phyloP scores from a whole-genome alignment of 2,113 vertebrate genomes.

The Garra rufa region DNA sequence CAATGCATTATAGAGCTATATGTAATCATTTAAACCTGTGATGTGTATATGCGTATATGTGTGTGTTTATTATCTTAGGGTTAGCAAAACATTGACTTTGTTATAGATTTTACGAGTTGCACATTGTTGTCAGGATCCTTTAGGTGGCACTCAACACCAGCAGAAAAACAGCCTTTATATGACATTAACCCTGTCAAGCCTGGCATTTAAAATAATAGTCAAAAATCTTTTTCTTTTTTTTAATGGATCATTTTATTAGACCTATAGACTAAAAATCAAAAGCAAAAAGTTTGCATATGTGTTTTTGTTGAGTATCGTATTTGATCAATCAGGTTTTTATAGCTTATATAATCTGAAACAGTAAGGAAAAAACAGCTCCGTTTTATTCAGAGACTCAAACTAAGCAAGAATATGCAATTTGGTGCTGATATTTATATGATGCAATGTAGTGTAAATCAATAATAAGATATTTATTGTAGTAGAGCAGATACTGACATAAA shows the following conservation, averaged over 20 bases:
- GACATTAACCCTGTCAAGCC: not conserved
- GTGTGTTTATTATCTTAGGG: not conserved
- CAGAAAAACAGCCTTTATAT: not conserved
- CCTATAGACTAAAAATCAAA: not conserved
- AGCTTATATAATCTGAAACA: not conserved
- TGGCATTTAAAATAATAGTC: not conserved
- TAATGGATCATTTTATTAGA: not conserved
- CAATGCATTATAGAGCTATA: not conserved
- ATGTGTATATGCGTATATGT: too few relatives aligned
- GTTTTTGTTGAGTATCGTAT: not conserved
- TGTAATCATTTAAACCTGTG: not conserved
- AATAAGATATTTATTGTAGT: not conserved
- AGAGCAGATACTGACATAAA: not conserved
- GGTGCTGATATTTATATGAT: not conserved
- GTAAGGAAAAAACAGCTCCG: not conserved
- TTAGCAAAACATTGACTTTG: not conserved
- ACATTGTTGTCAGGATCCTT: not conserved
- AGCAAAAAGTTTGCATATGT: not conserved
- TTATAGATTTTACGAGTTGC: not conserved
- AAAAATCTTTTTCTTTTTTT: not conserved
- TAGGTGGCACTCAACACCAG: slow-evolving; percentile 32
- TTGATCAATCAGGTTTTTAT: not conserved
- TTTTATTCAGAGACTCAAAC: not conserved
- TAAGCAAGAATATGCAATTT: not conserved
- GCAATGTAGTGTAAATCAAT: not conserved